Evolutionary conservation across 2,888 invertebrate species (phyloP).

Genomic region (Acrobasis repandana): DNA sequence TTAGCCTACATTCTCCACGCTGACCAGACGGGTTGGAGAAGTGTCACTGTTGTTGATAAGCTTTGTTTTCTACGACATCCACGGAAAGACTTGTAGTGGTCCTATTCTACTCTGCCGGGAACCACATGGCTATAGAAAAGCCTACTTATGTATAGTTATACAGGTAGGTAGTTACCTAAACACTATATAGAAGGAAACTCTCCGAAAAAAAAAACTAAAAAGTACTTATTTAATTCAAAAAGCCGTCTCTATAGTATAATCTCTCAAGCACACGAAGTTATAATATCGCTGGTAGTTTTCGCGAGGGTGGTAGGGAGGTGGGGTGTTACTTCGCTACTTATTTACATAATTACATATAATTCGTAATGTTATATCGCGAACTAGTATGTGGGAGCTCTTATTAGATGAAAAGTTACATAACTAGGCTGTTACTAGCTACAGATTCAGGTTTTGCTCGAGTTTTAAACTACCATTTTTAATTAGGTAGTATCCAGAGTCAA

Average conservation of each 20-base stretch:
- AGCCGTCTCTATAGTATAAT: conserved; percentile 45
- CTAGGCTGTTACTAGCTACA: background rate
- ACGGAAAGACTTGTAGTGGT: too few relatives aligned
- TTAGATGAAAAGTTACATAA: conserved; percentile 11
- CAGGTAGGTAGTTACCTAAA: too few relatives aligned
- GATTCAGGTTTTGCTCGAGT: background rate
- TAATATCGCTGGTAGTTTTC: conserved; percentile 77
- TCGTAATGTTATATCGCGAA: conserved; percentile 40
- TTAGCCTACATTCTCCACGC: too few relatives aligned
- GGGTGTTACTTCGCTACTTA: conserved; percentile 65
- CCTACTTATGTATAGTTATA: too few relatives aligned
- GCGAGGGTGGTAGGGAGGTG: conserved; percentile 45
- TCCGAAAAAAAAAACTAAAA: too few relatives aligned
- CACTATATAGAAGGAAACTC: too few relatives aligned
- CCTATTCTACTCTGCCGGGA: too few relatives aligned
- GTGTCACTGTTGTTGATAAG: too few relatives aligned
- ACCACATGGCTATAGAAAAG: too few relatives aligned
- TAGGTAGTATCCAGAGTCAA: too few relatives aligned
- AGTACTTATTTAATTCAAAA: conserved; percentile 15
- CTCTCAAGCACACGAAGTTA: conserved; percentile 63
- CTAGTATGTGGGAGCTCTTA: conserved; percentile 31
- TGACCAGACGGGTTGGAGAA: too few relatives aligned
- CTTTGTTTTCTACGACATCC: too few relatives aligned
- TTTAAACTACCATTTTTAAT: background rate
- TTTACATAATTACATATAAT: conserved; percentile 77